Evolutionary conservation across 2,113 vertebrate species (phyloP), one percentile per base, ranked within the genome.

Genomic region (Cyprinodon brontotheroides): DNA sequence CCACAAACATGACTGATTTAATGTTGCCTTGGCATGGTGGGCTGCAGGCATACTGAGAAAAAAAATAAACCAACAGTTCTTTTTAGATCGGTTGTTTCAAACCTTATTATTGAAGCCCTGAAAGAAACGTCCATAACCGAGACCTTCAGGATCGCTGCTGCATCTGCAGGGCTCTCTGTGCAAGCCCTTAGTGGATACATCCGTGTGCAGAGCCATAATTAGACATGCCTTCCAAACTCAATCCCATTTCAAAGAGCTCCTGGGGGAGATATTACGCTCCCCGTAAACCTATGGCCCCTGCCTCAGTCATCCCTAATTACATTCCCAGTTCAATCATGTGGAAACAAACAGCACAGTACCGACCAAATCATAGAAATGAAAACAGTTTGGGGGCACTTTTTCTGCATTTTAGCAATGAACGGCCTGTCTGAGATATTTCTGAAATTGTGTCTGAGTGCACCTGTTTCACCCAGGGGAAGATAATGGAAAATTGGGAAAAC

Each of bases 271-370:
- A 83, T 87, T 75, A 75, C 36, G 11, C 77, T 75, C 72, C 15
- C 82, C 74, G 70, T 83, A 89, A 88, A 83, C 86, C 77, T 77
- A 36, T 48, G 83, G 78, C 81, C 86, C 72, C 59, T 48, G 77
- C 82, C 61, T 83, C 74, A 83, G 81, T 89, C 84, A 66, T 70
- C 87, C 66, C 83, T 89, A 90, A 90, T 90, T 85, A 89, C 78
- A 79, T 84, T 83, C 78, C 50, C 85, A 74, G 88, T 78, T 82
- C 81, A 87, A 88, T 91, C 85, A 82, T 67, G 36, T 85, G 70
- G 78, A 90, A 87, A 89, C 74, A 87, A 87, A 81, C 74, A 86
- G 80, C 67, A 72, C 62, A 40, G 60, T 17, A 77, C 64, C 57
- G 61, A 71, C 57, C 11, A 72, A n/a, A 61, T 53, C 41, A 66